phyloP scores from a whole-genome alignment of 2,797 vertebrate species.

The Etheostoma perlongum region DNA sequence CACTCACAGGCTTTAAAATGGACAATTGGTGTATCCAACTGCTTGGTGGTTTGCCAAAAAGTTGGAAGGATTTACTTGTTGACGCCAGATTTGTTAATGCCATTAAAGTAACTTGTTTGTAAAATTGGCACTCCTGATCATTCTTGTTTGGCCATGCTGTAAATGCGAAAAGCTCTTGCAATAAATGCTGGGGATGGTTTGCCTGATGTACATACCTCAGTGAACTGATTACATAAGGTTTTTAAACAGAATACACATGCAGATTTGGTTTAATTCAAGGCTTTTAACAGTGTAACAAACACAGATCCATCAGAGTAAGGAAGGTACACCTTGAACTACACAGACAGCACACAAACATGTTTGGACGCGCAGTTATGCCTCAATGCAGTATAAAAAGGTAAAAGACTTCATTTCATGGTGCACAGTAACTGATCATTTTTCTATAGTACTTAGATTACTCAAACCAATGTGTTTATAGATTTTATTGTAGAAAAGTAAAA shows the following conservation, averaged over 20 bases:
- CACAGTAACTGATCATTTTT: background rate
- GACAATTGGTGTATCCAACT: conserved; percentile 31
- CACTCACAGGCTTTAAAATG: conserved; percentile 11
- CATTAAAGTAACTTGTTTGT: conserved; percentile 55
- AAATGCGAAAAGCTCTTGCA: background rate
- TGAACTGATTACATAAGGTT: background rate
- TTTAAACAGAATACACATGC: background rate
- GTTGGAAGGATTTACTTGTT: conserved; percentile 19
- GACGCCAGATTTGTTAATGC: background rate
- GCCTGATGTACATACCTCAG: background rate
- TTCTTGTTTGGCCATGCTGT: conserved; percentile 4
- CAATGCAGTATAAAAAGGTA: conserved; percentile 21
- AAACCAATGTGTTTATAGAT: background rate
- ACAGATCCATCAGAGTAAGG: background rate
- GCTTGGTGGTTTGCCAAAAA: background rate
- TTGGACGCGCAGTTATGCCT: conserved; percentile 14
- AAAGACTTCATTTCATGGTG: background rate
- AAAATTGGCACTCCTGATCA: background rate
- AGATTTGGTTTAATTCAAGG: conserved; percentile 3
- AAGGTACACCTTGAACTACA: conserved; percentile 7
- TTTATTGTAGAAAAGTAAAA: conserved; percentile 15
- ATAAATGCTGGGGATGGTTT: no score
- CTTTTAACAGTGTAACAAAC: background rate
- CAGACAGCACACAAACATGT: conserved; percentile 2
- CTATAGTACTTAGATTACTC: background rate